Base-by-base conservation (phyloP, 2,797 vertebrate species). In the Alauda arvensis region DNA sequence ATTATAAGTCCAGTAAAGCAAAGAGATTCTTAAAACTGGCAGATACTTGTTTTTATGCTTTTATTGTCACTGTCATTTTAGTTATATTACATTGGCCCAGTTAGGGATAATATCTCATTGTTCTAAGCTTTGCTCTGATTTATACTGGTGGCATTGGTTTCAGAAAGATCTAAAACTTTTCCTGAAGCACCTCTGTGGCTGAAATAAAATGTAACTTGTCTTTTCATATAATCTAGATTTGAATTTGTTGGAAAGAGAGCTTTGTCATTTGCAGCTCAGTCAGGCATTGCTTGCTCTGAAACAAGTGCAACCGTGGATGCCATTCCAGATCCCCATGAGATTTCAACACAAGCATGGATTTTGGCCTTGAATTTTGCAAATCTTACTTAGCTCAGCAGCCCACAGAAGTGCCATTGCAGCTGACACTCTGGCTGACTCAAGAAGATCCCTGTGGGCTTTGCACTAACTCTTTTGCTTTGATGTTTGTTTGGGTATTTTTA, bases 281-380 rank as follows among this genome's bases (percentile, higher is more conserved):
- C 51, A 62, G 39, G 53, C 53, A 77, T 45, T 62, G 17, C 48
- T 71, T 74, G 33, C 42, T 52, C 62, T 68, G 78, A 92, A 90
- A 34, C 18, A 46, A 37, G 20, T 33, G 10, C 14, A 34, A 6
- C 29, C 0, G 0, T 33, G 40, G 17, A 59, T 72, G 45, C 0
- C 0, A 23, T n/a, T 69, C 51, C 53, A 74, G 43, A 65, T 39
- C 42, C 46, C 8, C 1, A 1, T 15, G 45, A 71, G n/a, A 51
- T 52, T 75, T 65, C 68, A 70, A 5, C 55, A 39, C 14, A 28
- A 79, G 71, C 17, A 9, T 63, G 18, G 39, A 55, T 79, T 89
- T 74, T 24, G 57, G 63, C 49, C 39, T 49, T 29, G 60, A 63
- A 63, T 57, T 85, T 59, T 59, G n/a, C 42, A 79, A 18, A 49